Evolutionary conservation across 2,888 invertebrate species (phyloP), one percentile per base, ranked within the genome.

Genomic region (Acutogordius australiensis): DNA sequence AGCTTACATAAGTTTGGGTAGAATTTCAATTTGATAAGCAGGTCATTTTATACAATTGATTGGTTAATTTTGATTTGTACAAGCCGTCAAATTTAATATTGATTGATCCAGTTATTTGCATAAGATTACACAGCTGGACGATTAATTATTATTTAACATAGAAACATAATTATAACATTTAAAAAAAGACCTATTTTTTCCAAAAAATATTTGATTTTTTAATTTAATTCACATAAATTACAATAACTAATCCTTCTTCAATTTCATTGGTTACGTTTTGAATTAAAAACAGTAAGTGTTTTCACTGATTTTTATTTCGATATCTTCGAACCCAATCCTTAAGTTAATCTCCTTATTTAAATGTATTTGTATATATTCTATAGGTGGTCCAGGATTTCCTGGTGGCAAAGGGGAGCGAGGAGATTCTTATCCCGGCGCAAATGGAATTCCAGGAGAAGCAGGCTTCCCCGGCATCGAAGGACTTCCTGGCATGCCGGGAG

Each of bases 381-480:
- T 67, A 28, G 70, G 70, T 60, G 63, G 65, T 28, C 68, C 68
- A 59, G 70, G 70, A 63, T 65, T 65, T 60, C 67, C 69, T 59
- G 70, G 70, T 63, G 64, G 64, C 45, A 68, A 68, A 63, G 70
- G 70, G 63, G 67, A 67, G 30, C 63, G 66, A 63, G 70, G 70
- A 62, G 67, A 68, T 51, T 60, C 62, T 45, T 68, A 21, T n/a
- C 44, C 37, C 18, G 28, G 26, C 13, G 51, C 26, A 60, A 13
- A 2, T 84, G 84, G 67, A 84, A 84, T 66, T 82, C 84, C 60
- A 74, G 77, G 44, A 84, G 84, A 28, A 84, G 84, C 1, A 77
- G 51, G 51, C 4, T 51, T 21, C 4, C 18, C 51, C 8, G 51
- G 51, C 79, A 62, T 84, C 84, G 67, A 78, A 78, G 45, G 79